These are phyloP conservation scores for Coelopa frigida DNA, from an alignment of 1,140 invertebrate genomes.

Conservation along the genomic window DNA sequence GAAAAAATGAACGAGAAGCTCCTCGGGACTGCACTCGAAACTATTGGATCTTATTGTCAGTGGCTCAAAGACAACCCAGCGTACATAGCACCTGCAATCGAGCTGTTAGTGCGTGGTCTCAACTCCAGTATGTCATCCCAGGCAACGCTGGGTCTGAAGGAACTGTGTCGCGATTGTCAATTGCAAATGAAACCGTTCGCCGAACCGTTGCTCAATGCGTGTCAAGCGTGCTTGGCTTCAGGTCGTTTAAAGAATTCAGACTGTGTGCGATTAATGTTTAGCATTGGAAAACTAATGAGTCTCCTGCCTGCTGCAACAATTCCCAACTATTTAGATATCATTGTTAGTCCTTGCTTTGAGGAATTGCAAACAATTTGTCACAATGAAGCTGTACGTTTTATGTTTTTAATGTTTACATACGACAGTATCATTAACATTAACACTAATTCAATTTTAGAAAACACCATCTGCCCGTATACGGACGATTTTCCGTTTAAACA, in stretches of 20 bases:
- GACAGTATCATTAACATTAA: not conserved
- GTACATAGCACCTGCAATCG: slow-evolving; percentile 48
- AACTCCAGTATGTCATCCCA: slow-evolving; percentile 62
- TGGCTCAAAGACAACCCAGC: slow-evolving; percentile 67
- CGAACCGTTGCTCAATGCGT: slow-evolving; percentile 58
- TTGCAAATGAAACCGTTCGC: slow-evolving; percentile 64
- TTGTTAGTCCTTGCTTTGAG: slow-evolving; percentile 60
- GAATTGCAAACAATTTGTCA: slow-evolving; percentile 53
- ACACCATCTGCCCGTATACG: slow-evolving; percentile 45
- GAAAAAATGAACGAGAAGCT: slow-evolving; percentile 52
- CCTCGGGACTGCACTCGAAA: slow-evolving; percentile 62
- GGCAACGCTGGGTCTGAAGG: slow-evolving; percentile 81
- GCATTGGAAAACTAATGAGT: slow-evolving; percentile 66
- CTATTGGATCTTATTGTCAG: slow-evolving; percentile 70
- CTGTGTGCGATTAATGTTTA: slow-evolving; percentile 65
- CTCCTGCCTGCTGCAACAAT: slow-evolving; percentile 57
- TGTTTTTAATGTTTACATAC: not conserved
- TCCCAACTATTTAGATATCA: slow-evolving; percentile 60
- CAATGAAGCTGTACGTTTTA: slow-evolving; percentile 39
- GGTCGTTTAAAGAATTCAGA: slow-evolving; percentile 56
- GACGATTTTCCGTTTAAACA: slow-evolving; percentile 55
- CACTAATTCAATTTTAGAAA: slow-evolving; percentile 32
- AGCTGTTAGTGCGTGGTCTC: slow-evolving; percentile 60
- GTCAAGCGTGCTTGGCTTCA: slow-evolving; percentile 48
- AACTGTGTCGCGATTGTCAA: slow-evolving; percentile 72